Evolutionary conservation across 1,140 invertebrate species (phyloP), one percentile per base, ranked within the genome.

Genomic region (Teleopsis dalmanni): DNA sequence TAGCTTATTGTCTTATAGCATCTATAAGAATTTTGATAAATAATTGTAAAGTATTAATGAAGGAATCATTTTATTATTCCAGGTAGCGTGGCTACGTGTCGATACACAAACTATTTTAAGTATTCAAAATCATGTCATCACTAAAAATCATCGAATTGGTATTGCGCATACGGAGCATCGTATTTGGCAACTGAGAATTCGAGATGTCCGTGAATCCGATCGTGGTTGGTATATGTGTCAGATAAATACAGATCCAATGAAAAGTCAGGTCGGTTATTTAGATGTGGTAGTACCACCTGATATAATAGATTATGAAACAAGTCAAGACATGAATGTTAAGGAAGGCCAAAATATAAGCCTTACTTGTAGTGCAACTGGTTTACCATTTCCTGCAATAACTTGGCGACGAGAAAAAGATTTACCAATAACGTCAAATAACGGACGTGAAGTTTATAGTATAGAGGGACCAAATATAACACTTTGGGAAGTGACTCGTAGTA

Each of bases 171-270:
- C 81, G 48, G 87, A 90, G 57, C 79, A 84, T 55, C 78, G 84
- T 31, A 87, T 85, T 1, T 92, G 88, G 88, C 83, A 84, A 70
- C 76, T 92, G 10, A 86, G 90, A 58, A 86, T 93, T 58, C 78
- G 82, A 38, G 86, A 90, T 59, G 84, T 91, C 1, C 76, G 80
- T 13, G 81, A 87, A 65, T 76, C 78, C 1, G 88, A 91, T 71
- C 75, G 82, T 14, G 88, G 87, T 19, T 87, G 85, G 77, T 88
- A 88, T 70, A 90, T 90, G 86, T 90, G 87, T 67, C 87, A 91
- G 73, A 86, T 94, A 52, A 95, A 94, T 71, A 92, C 91, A 4
- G 87, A 90, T 63, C 85, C 88, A 1, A 93, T 94, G 87, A 90
- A 88, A 62, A 89, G 84, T 63, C 87, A 89, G 73, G 81, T 86